These are phyloP conservation scores for Pseudopipra pipra DNA, from an alignment of 2,113 vertebrate species.

Conservation along the genomic window DNA sequence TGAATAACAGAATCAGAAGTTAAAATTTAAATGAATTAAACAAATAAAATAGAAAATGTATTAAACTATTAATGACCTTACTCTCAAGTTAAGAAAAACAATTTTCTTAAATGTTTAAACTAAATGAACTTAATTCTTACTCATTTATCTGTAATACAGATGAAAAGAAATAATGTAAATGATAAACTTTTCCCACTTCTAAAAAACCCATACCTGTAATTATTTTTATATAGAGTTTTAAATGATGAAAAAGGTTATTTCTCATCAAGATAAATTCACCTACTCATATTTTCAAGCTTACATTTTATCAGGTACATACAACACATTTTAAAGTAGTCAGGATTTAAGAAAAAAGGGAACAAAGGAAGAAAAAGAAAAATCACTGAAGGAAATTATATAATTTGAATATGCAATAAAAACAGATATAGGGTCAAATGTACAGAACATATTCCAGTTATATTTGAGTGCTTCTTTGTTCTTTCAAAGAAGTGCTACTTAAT, in stretches of 20 bases:
- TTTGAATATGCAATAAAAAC: background rate
- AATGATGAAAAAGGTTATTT: background rate
- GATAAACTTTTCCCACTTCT: background rate
- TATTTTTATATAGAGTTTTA: background rate
- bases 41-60: background rate
- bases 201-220: background rate
- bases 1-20: background rate
- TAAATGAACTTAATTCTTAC: background rate
- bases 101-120: background rate
- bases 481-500: background rate
- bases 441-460: background rate
- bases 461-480: background rate
- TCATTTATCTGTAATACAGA: background rate
- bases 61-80: background rate
- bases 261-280: background rate
- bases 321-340: background rate
- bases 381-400: background rate
- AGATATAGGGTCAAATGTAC: background rate
- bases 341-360: background rate
- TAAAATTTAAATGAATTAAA: background rate
- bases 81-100: background rate
- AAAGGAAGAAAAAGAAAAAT: background rate
- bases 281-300: background rate
- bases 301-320: background rate
- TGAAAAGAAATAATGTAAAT: background rate